phyloP scores from a whole-genome alignment of 2,797 vertebrate genomes.

The Nyctibius grandis region DNA sequence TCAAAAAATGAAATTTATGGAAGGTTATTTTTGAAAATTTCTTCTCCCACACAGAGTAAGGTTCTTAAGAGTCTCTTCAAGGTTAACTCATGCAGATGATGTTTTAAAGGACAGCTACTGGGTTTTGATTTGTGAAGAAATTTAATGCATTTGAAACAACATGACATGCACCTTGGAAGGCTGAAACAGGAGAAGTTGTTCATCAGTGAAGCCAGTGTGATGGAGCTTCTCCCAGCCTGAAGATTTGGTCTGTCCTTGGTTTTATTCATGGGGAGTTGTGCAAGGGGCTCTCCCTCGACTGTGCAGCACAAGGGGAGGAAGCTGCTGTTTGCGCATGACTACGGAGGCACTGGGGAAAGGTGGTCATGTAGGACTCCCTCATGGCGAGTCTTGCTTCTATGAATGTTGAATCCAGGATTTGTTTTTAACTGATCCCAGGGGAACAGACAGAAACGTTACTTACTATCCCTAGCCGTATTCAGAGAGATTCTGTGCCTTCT shows the following conservation, averaged over 20 bases:
- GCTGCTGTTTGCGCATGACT: background rate
- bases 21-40: background rate
- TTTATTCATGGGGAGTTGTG: background rate
- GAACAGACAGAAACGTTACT: background rate
- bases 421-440: background rate
- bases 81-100: background rate
- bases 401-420: background rate
- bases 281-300: rapidly evolving
- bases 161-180: background rate
- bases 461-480: background rate
- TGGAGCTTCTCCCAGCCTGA: background rate
- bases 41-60: background rate
- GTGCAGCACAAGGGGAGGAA: rapidly evolving
- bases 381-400: background rate
- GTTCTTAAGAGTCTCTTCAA: background rate
- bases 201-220: background rate
- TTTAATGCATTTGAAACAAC: background rate
- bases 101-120: background rate
- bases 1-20: background rate
- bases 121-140: background rate
- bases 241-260: background rate
- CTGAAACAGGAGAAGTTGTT: background rate
- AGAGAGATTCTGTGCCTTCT: background rate
- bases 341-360: background rate
- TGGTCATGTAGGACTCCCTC: background rate